Evolutionary conservation across 2,888 invertebrate genomes (phyloP).

Genomic region (Folsomia candida): DNA sequence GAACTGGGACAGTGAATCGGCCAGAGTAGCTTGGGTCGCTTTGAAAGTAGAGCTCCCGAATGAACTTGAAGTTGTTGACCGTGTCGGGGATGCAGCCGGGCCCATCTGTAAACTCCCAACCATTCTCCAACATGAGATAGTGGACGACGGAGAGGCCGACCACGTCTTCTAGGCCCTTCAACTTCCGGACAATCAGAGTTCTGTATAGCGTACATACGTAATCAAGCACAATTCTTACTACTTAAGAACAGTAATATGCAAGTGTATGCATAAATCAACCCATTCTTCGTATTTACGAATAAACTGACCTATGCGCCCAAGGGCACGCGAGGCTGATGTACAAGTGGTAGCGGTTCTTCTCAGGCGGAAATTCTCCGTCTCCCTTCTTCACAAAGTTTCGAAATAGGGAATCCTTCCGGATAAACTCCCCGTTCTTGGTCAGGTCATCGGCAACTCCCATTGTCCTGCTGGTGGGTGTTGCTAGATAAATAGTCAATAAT

Average conservation of each 20-base stretch:
- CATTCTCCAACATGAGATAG: slow-evolving; percentile 39
- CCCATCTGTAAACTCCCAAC: slow-evolving; percentile 40
- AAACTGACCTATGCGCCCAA: slow-evolving; percentile 49
- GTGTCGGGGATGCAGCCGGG: slow-evolving; percentile 45
- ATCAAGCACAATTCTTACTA: too few species aligned
- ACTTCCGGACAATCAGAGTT: slow-evolving; percentile 33
- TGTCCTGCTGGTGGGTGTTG: too few species aligned
- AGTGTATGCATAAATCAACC: too few species aligned
- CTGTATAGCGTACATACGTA: too few species aligned
- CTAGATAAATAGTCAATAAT: too few species aligned
- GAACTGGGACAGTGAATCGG: slow-evolving; percentile 41
- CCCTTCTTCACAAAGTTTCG: slow-evolving; percentile 30
- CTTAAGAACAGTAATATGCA: too few species aligned
- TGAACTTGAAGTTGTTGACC: slow-evolving; percentile 32
- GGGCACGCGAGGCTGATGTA: slow-evolving; percentile 47
- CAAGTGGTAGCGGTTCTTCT: slow-evolving; percentile 41
- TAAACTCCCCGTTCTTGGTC: slow-evolving; percentile 33
- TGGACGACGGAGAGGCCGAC: slow-evolving; percentile 45
- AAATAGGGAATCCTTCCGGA: slow-evolving; percentile 32
- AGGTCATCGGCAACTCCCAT: slow-evolving; percentile 10
- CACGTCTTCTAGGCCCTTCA: slow-evolving; percentile 42
- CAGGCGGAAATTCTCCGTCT: slow-evolving; percentile 37
- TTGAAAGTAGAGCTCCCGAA: slow-evolving; percentile 34
- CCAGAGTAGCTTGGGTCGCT: slow-evolving; percentile 34
- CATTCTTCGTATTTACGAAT: too few species aligned